Conservation (phyloP, 2,888 invertebrate species). For the Dolichomitus sp. region DNA sequence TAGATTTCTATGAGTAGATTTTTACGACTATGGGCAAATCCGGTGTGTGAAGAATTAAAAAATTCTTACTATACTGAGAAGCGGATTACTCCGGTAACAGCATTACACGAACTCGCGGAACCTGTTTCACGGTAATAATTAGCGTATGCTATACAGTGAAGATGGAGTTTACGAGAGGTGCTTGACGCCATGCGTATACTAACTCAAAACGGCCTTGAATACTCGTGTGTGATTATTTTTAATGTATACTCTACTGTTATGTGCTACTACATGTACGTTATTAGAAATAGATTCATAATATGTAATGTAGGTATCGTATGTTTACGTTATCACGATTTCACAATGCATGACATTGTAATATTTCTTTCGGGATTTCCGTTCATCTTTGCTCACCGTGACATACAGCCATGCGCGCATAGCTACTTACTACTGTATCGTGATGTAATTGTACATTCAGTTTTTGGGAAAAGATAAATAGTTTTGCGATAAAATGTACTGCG, state of each 20-base stretch:
- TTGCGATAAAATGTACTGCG: constrained; percentile 3
- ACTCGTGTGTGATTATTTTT: constrained; percentile 64
- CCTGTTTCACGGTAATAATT: constrained; percentile 61
- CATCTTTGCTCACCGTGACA: constrained; percentile 16
- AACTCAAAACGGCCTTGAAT: constrained; percentile 58
- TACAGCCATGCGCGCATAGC: background rate
- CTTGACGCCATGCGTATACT: constrained; percentile 40
- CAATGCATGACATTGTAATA: constrained; percentile 10
- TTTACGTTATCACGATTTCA: constrained; percentile 11
- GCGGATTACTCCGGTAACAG: constrained; percentile 42
- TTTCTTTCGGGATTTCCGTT: constrained; percentile 41
- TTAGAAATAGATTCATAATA: constrained; percentile 23
- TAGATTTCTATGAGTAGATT: background rate
- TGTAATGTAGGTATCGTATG: constrained; percentile 25
- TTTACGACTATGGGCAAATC: constrained; percentile 16
- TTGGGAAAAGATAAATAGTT: constrained; percentile 2
- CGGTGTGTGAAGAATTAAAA: constrained; percentile 3
- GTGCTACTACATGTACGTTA: constrained; percentile 2
- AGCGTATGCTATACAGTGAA: constrained; percentile 15
- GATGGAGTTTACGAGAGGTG: constrained; percentile 43
- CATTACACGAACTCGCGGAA: constrained; percentile 55
- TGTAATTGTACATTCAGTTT: constrained; percentile 37
- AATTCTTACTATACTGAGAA: constrained; percentile 25
- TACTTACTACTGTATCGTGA: constrained; percentile 11
- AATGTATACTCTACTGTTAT: constrained; percentile 40